A percentile compares a stretch with the other conserved stretches of the same genome.
Conservation (phyloP, 2,113 vertebrate genomes). For the Brienomyrus brachyistius region DNA sequence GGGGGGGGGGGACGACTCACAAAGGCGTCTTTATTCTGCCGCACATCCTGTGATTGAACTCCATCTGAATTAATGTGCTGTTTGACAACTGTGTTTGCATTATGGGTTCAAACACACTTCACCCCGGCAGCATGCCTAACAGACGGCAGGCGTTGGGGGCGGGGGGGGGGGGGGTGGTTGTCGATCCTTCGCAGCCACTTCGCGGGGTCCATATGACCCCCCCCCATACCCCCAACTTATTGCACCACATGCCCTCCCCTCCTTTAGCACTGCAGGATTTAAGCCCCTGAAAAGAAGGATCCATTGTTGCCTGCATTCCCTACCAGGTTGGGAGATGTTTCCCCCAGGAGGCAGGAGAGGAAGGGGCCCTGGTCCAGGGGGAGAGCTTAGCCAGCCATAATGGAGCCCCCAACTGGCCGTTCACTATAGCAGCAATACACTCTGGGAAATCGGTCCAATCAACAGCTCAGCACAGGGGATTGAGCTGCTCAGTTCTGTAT, state of each 20-base stretch:
- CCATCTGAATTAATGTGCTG: constrained; percentile 7
- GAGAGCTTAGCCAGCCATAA: constrained; percentile 27
- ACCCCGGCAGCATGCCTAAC: constrained; percentile 21
- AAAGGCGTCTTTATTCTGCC: neutral
- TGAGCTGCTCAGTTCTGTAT: constrained; percentile 10
- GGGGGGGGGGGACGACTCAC: neutral
- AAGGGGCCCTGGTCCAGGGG: constrained; percentile 35
- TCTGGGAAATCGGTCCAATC: constrained; percentile 41
- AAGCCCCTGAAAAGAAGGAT: neutral
- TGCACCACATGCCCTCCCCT: constrained; percentile 15
- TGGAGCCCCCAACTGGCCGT: constrained; percentile 24
- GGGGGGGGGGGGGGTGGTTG: constrained; percentile 30
- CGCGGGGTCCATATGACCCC: constrained; percentile 33
- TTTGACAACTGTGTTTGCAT: constrained; percentile 20
- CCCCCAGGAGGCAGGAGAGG: constrained; percentile 16
- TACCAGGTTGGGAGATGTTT: constrained; percentile 3
- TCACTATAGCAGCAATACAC: constrained; percentile 13
- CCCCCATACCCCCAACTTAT: constrained; percentile 16
- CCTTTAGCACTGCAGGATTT: neutral
- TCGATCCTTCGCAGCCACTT: constrained; percentile 38
- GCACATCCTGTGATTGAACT: neutral
- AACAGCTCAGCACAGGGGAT: constrained; percentile 33
- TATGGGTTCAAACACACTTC: neutral
- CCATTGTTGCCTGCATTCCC: constrained; percentile 1
- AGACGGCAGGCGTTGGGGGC: constrained; percentile 38